Percentiles rank a stretch among this genome's conserved stretches.
Conservation (phyloP, 1,140 invertebrate species). For the Trichonephila clavipes region DNA sequence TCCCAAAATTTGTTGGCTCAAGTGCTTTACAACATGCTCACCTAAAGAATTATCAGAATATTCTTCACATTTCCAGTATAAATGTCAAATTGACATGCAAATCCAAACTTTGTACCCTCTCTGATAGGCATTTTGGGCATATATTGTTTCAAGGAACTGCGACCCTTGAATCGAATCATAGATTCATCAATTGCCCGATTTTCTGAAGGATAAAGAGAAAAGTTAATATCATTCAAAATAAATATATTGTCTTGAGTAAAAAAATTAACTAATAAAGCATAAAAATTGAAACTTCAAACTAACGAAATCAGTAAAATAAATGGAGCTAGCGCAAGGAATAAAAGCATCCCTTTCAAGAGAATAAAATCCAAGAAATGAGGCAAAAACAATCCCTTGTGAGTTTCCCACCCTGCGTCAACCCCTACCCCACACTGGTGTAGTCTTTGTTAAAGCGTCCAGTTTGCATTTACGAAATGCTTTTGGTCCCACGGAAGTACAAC, state of each 20-base stretch:
- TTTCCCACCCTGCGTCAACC: slow-evolving; percentile 39
- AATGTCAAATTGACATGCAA: neutral
- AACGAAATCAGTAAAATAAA: slow-evolving; percentile 5
- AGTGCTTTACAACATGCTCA: neutral
- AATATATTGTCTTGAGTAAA: neutral
- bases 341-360: slow-evolving; percentile 40
- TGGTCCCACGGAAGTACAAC: too few species aligned
- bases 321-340: slow-evolving; percentile 26
- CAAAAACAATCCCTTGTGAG: slow-evolving; percentile 30
- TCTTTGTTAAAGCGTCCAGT: too few species aligned
- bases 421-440: slow-evolving; percentile 45
- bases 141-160: slow-evolving; percentile 75
- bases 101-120: slow-evolving; percentile 72
- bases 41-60: neutral
- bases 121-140: slow-evolving; percentile 77
- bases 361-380: slow-evolving; percentile 34
- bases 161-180: slow-evolving; percentile 76
- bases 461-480: too few species aligned
- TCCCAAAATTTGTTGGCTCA: neutral
- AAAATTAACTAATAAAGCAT: slow-evolving; percentile 8
- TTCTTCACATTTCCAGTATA: slow-evolving; percentile 21
- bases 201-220: slow-evolving; percentile 38
- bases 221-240: slow-evolving; percentile 22
- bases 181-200: slow-evolving; percentile 77
- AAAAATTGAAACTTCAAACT: neutral